Conservation (phyloP, 2,888 invertebrate genomes). For the Melipona beecheii region DNA sequence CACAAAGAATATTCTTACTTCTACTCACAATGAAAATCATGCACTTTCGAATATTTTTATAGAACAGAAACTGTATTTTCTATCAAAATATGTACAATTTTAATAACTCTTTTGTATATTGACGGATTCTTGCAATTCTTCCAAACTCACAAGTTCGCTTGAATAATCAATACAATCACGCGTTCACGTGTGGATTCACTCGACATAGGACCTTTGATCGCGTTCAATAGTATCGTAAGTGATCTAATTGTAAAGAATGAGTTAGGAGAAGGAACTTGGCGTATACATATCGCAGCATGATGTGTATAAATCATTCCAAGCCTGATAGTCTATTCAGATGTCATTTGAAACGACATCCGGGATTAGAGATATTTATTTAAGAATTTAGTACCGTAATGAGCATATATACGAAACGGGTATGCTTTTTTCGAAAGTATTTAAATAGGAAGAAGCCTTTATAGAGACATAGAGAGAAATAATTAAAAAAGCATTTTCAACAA, state of each 20-base stretch:
- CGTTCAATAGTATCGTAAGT: slow-evolving; percentile 40
- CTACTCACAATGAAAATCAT: slow-evolving; percentile 35
- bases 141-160: not conserved
- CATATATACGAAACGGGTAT: not conserved
- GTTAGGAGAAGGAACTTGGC: slow-evolving; percentile 20
- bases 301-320: not conserved
- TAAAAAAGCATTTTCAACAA: not conserved
- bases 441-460: not conserved
- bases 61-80: not conserved
- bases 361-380: not conserved
- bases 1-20: slow-evolving; percentile 6
- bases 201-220: slow-evolving; percentile 29
- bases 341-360: not conserved
- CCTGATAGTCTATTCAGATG: slow-evolving; percentile 11
- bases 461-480: not conserved
- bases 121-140: not conserved
- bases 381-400: not conserved
- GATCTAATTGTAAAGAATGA: slow-evolving; percentile 39
- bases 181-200: slow-evolving; percentile 6
- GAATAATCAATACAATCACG: not conserved
- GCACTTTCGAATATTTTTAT: not conserved
- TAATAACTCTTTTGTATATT: not conserved
- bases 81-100: not conserved
- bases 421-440: not conserved
- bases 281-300: not conserved